Percentiles rank a stretch among this genome's conserved stretches.
These are phyloP conservation scores for Clinocottus analis DNA, from an alignment of 2,113 vertebrate species.

Conservation along the genomic window DNA sequence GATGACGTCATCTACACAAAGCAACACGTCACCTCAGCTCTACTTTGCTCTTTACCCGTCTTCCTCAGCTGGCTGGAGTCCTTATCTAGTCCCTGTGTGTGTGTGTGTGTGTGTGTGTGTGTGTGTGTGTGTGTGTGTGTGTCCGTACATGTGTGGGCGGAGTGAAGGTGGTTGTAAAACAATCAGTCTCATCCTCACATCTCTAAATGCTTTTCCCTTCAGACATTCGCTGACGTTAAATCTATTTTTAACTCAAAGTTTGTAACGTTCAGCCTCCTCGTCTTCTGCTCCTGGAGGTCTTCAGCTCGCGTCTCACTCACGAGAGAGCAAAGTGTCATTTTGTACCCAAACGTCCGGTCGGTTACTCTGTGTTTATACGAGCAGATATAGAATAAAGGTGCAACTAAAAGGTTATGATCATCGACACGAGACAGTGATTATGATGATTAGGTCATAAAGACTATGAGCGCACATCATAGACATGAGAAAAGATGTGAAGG, in stretches of 20 bases:
- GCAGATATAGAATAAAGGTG: neutral
- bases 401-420: neutral
- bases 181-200: slow-evolving; percentile 17
- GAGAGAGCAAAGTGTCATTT: neutral
- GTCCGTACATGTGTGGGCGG: no score
- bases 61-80: no score
- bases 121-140: no score
- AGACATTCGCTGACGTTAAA: neutral
- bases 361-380: no score
- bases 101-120: no score
- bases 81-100: no score
- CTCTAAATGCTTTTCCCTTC: slow-evolving; percentile 17
- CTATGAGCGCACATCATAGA: neutral
- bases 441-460: neutral
- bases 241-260: slow-evolving; percentile 46
- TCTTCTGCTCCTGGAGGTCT: neutral
- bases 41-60: no score
- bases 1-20: no score
- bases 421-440: neutral
- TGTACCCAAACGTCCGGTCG: neutral
- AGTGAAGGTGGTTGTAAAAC: no score
- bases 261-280: neutral
- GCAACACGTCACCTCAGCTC: no score
- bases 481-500: neutral
- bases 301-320: neutral